Base-by-base conservation (phyloP, 2,888 invertebrate genomes). In the Tipula unca region DNA sequence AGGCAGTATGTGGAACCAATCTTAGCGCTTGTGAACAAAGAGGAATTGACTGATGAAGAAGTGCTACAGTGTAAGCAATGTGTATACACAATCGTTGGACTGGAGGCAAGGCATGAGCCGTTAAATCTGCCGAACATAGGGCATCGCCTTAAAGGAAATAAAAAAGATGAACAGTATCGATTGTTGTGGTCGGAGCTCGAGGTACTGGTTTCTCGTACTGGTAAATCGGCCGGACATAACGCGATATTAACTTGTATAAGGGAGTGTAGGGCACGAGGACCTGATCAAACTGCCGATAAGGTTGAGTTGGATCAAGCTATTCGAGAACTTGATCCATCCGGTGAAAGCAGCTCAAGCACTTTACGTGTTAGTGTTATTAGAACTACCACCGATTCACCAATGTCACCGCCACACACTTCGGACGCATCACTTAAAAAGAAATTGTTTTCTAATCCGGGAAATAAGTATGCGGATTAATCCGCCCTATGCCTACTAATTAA, bases 131-230 rank as follows among this genome's bases (percentile, higher is more conserved):
- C 94, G 0, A 93, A 94, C 87, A 91, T 94, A 36, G 94, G 94
- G 29, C 93, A 94, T 87, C 93, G 90, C 32, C 86, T 90, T 1
- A 90, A 90, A 87, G 91, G 92, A 0, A 91, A 91, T 10, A 94
- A 95, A 29, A 93, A 95, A 87, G 97, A 98, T 88, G 98, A 98
- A 89, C 97, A 97, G 88, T 98, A 98, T 92, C 94, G 96, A 84
- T 93, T 96, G 35, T 93, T 98, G 90, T 99, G 98, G 96, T 93
- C 94, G 36, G 98, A 99, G 89, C 90, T 98, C 85, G 98, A 98
- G 89, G 94, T 94, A 13, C 92, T 98, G 48, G 91, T 98, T 0
- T 94, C 96, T 86, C 94, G 94, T 32, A 95, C 96, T 89, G 93
- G 95, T 32, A 95, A 95, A 85, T 95, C 97, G 0, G 92, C 94